Evolutionary conservation across 2,888 invertebrate species (phyloP), one percentile per base, ranked within the genome.

Genomic region (Leptinotarsa tumamoca): DNA sequence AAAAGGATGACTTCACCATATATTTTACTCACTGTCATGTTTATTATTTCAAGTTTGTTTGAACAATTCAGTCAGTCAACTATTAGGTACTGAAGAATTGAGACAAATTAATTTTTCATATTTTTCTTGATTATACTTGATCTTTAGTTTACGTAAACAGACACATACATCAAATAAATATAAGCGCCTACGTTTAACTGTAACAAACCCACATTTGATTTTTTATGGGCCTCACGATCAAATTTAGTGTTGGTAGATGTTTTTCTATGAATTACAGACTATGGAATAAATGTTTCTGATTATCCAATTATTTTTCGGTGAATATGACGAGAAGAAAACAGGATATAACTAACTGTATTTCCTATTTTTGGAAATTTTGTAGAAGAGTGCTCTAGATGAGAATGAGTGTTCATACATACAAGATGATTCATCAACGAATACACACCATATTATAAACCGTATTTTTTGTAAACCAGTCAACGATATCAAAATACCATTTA

Each of bases 31-130:
- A 58, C 21, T 58, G 23, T 23, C 23, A 58, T 58, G 58, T 14
- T 23, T 58, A 23, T 58, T 58, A 58, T 58, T 58, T 58, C 58
- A 23, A 58, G 21, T 14, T 58, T 58, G 58, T 58, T 58, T 23
- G 21, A 15, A 23, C 15, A 58, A 58, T 4, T 23, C 14, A 4
- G 58, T 58, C 58, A 23, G 4, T 58, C 17, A 27, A 17, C 21
- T 58, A 4, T 4, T 23, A 27, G n/a, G 18, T 17, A 58, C 4
- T 63, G 15, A 7, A 10, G 43, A 27, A 61, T 23, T 63, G 14
- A 33, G 17, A 63, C 27, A 27, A 63, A 63, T 63, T 14, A 14
- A 5, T 63, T n/a, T 63, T 5, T 21, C 7, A 17, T n/a, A n/a
- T 33, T n/a, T 43, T 43, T 33, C 43, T 43, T 33, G 17, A 33